These are phyloP conservation scores for Mesoclemmys tuberculata DNA, from an alignment of 2,113 vertebrate species.

Conservation along the genomic window DNA sequence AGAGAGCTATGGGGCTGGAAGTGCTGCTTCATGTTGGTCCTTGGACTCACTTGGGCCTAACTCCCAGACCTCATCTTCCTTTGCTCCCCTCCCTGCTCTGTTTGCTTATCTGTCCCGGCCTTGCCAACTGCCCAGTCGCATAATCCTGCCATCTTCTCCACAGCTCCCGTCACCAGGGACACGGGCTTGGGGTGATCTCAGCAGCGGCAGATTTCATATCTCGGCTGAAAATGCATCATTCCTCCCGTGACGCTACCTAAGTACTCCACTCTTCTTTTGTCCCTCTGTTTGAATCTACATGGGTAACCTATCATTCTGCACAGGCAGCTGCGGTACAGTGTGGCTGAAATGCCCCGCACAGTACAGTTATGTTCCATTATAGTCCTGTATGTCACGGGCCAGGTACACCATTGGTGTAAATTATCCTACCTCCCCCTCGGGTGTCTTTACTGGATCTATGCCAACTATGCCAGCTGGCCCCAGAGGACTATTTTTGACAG, in stretches of 20 bases:
- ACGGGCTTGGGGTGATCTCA: neutral
- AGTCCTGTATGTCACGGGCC: neutral
- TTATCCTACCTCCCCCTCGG: neutral
- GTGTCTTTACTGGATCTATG: neutral
- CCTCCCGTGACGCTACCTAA: too few species aligned
- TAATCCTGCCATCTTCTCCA: neutral
- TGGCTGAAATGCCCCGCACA: neutral
- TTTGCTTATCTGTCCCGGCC: fast-evolving
- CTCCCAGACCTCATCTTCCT: neutral
- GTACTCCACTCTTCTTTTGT: neutral
- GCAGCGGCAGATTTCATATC: neutral
- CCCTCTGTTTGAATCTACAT: neutral
- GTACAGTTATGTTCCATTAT: neutral
- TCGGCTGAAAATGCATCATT: neutral
- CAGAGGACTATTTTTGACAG: neutral
- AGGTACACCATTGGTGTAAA: neutral
- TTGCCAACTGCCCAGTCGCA: fast-evolving
- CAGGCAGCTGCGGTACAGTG: neutral
- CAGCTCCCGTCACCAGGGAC: neutral
- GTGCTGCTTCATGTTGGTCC: fast-evolving
- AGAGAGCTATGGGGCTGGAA: neutral
- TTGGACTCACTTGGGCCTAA: neutral
- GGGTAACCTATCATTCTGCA: neutral
- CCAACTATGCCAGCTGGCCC: too few species aligned
- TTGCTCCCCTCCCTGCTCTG: fast-evolving